Conservation (phyloP, 64 coral and sea anemone species). For the Anthopleura sola region DNA sequence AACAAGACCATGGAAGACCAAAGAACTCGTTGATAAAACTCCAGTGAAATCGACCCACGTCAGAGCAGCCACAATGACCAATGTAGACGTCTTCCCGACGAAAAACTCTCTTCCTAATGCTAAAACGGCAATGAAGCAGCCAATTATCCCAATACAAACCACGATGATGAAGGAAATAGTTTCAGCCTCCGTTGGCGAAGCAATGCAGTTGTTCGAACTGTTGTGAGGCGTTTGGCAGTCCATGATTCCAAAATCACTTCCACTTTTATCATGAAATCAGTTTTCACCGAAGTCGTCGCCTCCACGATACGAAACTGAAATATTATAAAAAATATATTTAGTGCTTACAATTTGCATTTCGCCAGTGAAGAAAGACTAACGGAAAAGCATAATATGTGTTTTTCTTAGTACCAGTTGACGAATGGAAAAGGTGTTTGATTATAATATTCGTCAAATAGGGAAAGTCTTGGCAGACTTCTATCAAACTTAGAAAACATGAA, state of each 20-base stretch:
- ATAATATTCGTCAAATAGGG: neutral
- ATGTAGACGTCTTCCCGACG: constrained; percentile 22
- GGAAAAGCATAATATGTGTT: neutral
- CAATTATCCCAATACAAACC: constrained; percentile 24
- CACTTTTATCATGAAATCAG: neutral
- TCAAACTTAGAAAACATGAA: neutral
- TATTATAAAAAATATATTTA: neutral
- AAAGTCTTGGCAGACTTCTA: neutral
- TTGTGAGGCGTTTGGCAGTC: neutral
- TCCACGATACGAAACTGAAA: neutral
- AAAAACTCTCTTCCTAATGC: constrained; percentile 50
- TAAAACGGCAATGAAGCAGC: constrained; percentile 24
- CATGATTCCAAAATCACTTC: neutral
- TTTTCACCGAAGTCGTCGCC: neutral
- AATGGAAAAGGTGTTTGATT: neutral
- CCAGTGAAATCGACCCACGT: constrained; percentile 62
- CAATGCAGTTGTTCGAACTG: neutral
- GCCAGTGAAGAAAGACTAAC: neutral
- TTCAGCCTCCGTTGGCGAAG: neutral
- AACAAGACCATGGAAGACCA: constrained; percentile 45
- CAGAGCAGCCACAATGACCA: constrained; percentile 25
- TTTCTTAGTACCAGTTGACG: neutral
- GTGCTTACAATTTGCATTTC: neutral
- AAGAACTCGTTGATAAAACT: constrained; percentile 22
- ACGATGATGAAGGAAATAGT: constrained; percentile 17